Evolutionary conservation across 1,140 invertebrate species (phyloP), one percentile per base, ranked within the genome.

Genomic region (Drosophila pectinifera): DNA sequence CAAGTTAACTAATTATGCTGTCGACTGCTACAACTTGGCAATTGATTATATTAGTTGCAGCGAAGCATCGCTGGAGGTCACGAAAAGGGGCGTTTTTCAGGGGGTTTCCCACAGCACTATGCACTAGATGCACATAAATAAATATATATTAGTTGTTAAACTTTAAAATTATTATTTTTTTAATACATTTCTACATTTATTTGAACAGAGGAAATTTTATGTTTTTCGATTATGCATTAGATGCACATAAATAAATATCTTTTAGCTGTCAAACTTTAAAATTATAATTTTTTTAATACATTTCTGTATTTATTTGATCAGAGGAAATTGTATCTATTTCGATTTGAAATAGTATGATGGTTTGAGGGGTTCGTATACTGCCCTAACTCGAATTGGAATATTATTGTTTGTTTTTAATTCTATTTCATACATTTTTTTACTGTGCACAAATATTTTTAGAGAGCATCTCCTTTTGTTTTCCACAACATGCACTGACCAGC

Each of bases 1-100:
- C 41, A 46, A 70, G 63, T 39, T 56, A 70, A 69, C 67, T 70
- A 70, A 70, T 70, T 70, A 70, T 55, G 26, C 64, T 70, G 67
- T 46, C 41, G 42, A 36, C 41, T 39, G 42, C 26, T 38, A 36
- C 26, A 70, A 56, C 67, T 70, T 56, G 49, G 64, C 70, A 70
- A 70, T 70, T 70, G 49, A 70, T 70, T 70, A 34, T 38, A 56
- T 70, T 70, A 70, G 67, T 70, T 70, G 39, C 36, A 38, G 24
- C 24, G 14, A 26, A 57, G 59, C 59, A 41, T 31, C 24, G 59
- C 18, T 41, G 49, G 48, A 55, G 65, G 59, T 51, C 64, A 65
- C n/a, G 11, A 26, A 20, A 39, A 14, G 38, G 24, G 28, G 22
- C 53, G 34, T 28, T 58, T 41, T 28, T 13, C 2, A 18, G 10